Percentiles rank a stretch among this genome's conserved stretches.
phyloP scores from a whole-genome alignment of 2,113 vertebrate species.

The Scortum barcoo region DNA sequence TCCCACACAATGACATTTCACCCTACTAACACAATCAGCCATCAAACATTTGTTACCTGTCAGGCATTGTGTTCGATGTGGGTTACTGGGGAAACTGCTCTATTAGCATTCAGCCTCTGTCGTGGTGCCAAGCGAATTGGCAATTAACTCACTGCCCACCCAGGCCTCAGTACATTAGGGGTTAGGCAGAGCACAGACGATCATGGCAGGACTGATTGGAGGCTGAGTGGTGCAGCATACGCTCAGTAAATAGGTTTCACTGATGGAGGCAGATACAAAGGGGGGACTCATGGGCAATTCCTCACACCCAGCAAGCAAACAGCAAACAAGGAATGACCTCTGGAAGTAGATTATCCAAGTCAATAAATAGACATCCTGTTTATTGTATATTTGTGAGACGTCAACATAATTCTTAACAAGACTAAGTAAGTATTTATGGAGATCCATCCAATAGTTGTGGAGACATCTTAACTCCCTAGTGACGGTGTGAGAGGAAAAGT shows the following conservation, averaged over 20 bases:
- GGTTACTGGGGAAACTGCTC: conserved; percentile 46
- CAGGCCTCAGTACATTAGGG: conserved; percentile 29
- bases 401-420: neutral
- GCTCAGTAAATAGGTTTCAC: conserved; percentile 31
- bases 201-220: conserved; percentile 30
- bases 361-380: neutral
- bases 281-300: neutral
- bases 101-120: conserved; percentile 41
- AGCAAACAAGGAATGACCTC: conserved; percentile 2
- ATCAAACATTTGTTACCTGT: conserved; percentile 25
- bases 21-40: neutral
- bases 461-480: neutral
- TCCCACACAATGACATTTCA: conserved; percentile 40
- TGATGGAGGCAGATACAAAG: conserved; percentile 20
- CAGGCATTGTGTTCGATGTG: conserved; percentile 14
- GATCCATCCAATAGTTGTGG: neutral
- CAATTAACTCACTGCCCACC: conserved; percentile 48
- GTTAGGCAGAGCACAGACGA: conserved; percentile 28
- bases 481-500: neutral
- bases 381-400: conserved; percentile 11
- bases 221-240: conserved; percentile 10
- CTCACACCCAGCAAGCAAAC: conserved; percentile 9
- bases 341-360: conserved; percentile 19
- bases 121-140: conserved; percentile 39
- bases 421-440: neutral